phyloP scores from a whole-genome alignment of 2,113 vertebrate genomes.

The Butorides virescens region DNA sequence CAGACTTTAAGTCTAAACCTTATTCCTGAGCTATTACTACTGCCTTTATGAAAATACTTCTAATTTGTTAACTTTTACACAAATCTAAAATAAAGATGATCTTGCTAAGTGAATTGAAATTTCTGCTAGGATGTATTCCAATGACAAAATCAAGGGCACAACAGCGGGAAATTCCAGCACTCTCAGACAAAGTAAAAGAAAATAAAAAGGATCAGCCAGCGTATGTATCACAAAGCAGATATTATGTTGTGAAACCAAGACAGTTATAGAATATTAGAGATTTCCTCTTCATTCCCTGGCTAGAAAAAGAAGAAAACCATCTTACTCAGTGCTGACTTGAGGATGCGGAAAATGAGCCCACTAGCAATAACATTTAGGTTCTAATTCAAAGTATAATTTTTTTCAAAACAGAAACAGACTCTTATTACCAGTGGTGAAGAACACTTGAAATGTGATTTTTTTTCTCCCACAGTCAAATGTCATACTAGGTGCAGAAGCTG shows the following conservation, averaged over 20 bases:
- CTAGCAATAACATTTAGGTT: neutral
- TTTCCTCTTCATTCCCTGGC: slow-evolving; percentile 8
- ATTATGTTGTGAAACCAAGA: slow-evolving; percentile 3
- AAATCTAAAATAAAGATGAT: slow-evolving; percentile 15
- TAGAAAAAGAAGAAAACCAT: neutral
- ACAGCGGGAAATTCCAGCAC: neutral
- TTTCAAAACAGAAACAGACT: neutral
- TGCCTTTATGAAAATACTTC: slow-evolving; percentile 62
- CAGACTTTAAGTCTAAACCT: slow-evolving; percentile 49
- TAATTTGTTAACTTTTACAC: slow-evolving; percentile 47
- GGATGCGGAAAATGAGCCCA: neutral
- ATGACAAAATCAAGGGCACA: slow-evolving; percentile 14
- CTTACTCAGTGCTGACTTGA: neutral
- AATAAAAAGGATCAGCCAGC: neutral
- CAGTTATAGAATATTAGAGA: slow-evolving; percentile 4
- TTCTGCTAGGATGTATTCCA: slow-evolving; percentile 16
- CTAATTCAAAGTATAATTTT: neutral
- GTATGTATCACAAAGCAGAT: neutral
- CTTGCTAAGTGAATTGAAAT: slow-evolving; percentile 30
- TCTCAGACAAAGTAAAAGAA: slow-evolving; percentile 6
- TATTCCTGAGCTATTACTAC: slow-evolving; percentile 35
- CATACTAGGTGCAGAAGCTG: neutral
- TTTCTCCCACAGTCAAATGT: neutral
- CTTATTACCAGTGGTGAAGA: neutral
- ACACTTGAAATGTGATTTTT: neutral